phyloP scores from a whole-genome alignment of 2,113 vertebrate species.

The Phalacrocorax carbo region DNA sequence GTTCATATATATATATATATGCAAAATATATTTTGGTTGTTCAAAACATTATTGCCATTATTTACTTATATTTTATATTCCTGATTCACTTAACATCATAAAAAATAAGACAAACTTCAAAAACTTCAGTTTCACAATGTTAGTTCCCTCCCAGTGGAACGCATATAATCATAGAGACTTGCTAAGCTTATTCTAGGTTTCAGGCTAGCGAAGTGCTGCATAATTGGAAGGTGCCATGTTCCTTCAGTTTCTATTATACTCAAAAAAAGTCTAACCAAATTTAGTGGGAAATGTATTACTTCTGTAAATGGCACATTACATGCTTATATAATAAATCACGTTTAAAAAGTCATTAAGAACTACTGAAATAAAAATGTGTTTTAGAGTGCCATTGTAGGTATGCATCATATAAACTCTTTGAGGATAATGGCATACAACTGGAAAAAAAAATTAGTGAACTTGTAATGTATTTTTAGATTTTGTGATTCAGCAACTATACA shows the following conservation, averaged over 20 bases:
- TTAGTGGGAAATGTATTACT: neutral
- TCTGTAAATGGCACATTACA: neutral
- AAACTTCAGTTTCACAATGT: neutral
- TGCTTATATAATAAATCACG: neutral
- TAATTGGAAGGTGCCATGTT: neutral
- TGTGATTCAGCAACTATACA: neutral
- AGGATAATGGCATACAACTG: neutral
- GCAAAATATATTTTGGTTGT: neutral
- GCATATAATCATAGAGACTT: neutral
- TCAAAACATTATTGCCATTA: constrained; percentile 25
- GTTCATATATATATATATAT: neutral
- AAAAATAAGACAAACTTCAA: constrained; percentile 5
- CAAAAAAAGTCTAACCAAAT: neutral
- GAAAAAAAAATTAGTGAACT: neutral
- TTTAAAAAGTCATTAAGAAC: neutral
- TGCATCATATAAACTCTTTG: neutral
- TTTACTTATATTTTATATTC: neutral
- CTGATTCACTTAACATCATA: neutral
- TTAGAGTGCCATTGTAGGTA: neutral
- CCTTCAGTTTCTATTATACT: neutral
- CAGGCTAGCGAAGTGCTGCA: neutral
- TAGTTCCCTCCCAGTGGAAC: neutral
- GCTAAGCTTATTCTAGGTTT: neutral
- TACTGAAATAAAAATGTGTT: neutral
- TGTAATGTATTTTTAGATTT: neutral